These are phyloP conservation scores for Eumeta japonica DNA, from an alignment of 1,140 invertebrate genomes.

Conservation along the genomic window DNA sequence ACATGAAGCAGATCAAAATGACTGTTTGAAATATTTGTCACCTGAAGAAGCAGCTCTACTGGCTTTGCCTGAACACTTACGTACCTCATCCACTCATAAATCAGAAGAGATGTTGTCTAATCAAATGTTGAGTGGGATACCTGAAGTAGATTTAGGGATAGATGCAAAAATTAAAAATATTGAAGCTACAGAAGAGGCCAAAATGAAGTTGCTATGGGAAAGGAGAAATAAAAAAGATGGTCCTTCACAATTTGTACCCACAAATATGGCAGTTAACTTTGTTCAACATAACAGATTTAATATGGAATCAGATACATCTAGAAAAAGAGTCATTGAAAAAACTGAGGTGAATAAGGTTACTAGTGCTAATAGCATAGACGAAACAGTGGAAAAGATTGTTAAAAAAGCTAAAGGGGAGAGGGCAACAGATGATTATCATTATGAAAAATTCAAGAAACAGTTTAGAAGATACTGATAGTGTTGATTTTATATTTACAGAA, in stretches of 20 bases:
- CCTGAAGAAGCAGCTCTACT: conserved; percentile 84
- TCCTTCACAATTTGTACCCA: conserved; percentile 95
- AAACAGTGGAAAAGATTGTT: conserved; percentile 59
- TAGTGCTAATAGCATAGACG: conserved; percentile 54
- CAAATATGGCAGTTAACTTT: conserved; percentile 98
- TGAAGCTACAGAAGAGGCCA: conserved; percentile 96
- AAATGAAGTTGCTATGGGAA: conserved; percentile 86
- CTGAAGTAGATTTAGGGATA: conserved; percentile 99
- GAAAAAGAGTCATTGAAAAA: conserved; percentile 53
- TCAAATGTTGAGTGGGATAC: conserved; percentile 99
- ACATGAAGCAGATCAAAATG: conserved; percentile 38
- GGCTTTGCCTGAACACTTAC: conserved; percentile 84
- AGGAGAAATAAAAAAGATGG: conserved; percentile 87
- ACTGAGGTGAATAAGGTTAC: conserved; percentile 46
- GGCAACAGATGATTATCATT: conserved; percentile 95
- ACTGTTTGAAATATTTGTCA: conserved; percentile 70
- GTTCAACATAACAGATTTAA: conserved; percentile 82
- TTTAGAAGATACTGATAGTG: conserved; percentile 88
- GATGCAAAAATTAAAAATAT: conserved; percentile 98
- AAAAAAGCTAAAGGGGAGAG: conserved; percentile 78
- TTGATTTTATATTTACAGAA: too few relatives aligned
- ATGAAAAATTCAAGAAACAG: conserved; percentile 95
- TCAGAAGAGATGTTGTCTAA: conserved; percentile 99
- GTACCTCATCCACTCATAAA: conserved; percentile 74
- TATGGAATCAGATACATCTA: conserved; percentile 49